Evolutionary conservation across 2,113 vertebrate species (phyloP).

Genomic region (Hystrix cristata): DNA sequence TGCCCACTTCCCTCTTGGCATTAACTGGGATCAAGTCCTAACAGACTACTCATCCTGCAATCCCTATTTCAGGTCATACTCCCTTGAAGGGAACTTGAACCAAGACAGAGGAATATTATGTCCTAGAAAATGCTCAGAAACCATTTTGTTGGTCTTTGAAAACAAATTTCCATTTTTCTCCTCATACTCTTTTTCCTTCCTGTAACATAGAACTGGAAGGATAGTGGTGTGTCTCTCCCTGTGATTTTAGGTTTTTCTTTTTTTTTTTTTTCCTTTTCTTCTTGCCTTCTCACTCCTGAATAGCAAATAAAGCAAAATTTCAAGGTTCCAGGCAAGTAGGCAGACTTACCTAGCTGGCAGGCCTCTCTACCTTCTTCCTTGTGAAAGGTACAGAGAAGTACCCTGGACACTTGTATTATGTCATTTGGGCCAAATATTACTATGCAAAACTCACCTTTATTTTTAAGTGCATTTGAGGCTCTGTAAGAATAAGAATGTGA

Average conservation of each 20-base stretch:
- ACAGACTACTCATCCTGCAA: background rate
- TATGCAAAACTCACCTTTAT: background rate
- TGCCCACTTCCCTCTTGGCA: background rate
- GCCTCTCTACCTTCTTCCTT: background rate
- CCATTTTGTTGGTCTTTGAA: conserved; percentile 19
- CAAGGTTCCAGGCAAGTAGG: background rate
- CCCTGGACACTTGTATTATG: background rate
- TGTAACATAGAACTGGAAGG: background rate
- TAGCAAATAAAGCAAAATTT: background rate
- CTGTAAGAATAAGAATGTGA: background rate
- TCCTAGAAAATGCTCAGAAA: conserved; percentile 29
- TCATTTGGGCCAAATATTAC: background rate
- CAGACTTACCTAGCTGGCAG: background rate
- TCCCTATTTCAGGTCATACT: background rate
- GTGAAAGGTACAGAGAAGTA: background rate
- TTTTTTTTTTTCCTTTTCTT: background rate
- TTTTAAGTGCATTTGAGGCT: background rate
- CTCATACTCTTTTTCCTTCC: background rate
- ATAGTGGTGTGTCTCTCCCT: background rate
- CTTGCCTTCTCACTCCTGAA: background rate
- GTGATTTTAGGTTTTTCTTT: background rate
- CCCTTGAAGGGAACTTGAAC: background rate
- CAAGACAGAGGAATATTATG: background rate
- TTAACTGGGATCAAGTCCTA: background rate
- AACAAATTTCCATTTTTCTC: background rate